These are phyloP conservation scores for Malurus alboscapulatus DNA, from an alignment of 2,113 vertebrate genomes.

Conservation along the genomic window DNA sequence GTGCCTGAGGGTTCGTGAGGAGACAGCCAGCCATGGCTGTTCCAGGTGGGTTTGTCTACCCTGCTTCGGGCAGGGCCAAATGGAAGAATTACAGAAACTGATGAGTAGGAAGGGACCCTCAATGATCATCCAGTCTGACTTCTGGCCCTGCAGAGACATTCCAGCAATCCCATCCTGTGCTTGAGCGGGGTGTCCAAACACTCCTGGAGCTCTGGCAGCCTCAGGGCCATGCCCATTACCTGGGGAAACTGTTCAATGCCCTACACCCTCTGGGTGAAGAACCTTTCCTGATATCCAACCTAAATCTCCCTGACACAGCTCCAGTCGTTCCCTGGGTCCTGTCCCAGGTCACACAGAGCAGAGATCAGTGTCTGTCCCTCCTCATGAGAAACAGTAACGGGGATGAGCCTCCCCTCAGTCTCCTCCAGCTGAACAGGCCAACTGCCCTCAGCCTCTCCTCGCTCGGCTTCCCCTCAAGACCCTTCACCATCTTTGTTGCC, in stretches of 20 bases:
- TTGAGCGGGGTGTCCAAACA: background rate
- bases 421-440: background rate
- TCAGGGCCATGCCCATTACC: background rate
- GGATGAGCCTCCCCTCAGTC: background rate
- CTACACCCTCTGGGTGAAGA: background rate
- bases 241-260: background rate
- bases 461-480: background rate
- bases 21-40: accelerated
- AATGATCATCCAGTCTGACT: background rate
- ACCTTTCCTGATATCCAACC: background rate
- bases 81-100: background rate
- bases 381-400: background rate
- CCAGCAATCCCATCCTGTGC: background rate
- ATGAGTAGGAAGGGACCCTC: background rate
- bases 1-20: accelerated
- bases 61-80: accelerated
- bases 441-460: background rate
- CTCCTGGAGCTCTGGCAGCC: background rate
- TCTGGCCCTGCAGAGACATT: background rate
- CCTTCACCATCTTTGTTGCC: background rate
- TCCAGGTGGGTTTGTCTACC: background rate
- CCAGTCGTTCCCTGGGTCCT: background rate
- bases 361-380: background rate
- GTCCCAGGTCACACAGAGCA: background rate
- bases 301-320: background rate